A percentile compares a stretch with the other conserved stretches of the same genome.
Conservation (phyloP, 2,888 invertebrate species). For the Anorthoa munda region DNA sequence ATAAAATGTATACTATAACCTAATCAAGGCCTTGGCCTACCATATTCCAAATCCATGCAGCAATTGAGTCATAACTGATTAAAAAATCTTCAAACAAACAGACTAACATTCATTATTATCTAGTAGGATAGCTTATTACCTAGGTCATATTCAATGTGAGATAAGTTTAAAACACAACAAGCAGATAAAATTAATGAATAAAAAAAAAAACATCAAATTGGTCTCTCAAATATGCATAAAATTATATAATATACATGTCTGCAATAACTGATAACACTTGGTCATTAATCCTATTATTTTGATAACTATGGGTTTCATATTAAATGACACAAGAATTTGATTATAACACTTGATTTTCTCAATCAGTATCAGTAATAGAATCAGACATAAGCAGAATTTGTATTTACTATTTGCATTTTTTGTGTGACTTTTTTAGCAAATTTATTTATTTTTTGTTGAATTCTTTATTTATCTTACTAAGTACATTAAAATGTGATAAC, state of each 20-base stretch:
- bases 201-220: background rate
- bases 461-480: background rate
- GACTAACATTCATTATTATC: no score
- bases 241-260: background rate
- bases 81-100: no score
- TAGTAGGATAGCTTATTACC: slow-evolving; percentile 1
- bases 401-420: background rate
- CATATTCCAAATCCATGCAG: no score
- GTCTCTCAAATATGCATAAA: background rate
- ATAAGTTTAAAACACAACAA: background rate
- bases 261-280: slow-evolving; percentile 6
- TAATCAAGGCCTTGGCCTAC: no score
- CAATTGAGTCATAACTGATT: no score
- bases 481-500: background rate
- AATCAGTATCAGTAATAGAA: background rate
- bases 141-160: background rate
- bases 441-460: background rate
- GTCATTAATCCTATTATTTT: slow-evolving; percentile 7
- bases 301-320: background rate
- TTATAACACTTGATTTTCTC: background rate
- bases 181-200: slow-evolving; percentile 6
- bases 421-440: background rate
- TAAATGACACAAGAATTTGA: background rate
- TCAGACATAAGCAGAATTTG: background rate
- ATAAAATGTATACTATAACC: no score